Evolutionary conservation across 2,797 vertebrate genomes (phyloP).

Genomic region (Sylvilagus floridanus): DNA sequence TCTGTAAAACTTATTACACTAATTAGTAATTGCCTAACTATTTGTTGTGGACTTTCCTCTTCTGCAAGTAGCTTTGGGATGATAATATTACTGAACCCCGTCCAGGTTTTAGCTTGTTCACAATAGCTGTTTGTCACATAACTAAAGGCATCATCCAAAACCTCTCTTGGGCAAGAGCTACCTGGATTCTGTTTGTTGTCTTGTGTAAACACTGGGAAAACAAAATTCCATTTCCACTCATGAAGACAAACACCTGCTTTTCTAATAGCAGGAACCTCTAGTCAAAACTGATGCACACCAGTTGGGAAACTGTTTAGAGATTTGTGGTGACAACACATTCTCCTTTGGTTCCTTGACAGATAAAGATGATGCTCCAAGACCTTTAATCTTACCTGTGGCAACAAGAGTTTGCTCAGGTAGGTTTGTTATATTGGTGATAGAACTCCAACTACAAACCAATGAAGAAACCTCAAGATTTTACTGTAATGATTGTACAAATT

Average conservation of each 20-base stretch:
- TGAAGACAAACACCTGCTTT: constrained; percentile 69
- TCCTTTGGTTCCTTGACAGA: constrained; percentile 11
- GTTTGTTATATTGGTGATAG: constrained; percentile 57
- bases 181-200: constrained; percentile 63
- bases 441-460: constrained; percentile 53
- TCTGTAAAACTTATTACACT: not conserved
- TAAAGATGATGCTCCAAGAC: not conserved
- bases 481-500: not conserved
- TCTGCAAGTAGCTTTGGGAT: constrained; percentile 15
- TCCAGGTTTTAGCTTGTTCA: constrained; percentile 55
- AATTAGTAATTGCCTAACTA: constrained; percentile 37
- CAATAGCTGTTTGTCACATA: constrained; percentile 23
- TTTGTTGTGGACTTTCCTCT: constrained; percentile 6
- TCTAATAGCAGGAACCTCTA: constrained; percentile 35
- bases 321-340: not conserved
- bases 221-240: constrained; percentile 62
- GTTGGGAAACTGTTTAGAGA: constrained; percentile 68
- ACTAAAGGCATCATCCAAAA: constrained; percentile 40
- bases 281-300: not conserved
- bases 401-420: not conserved
- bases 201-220: constrained; percentile 37
- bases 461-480: constrained; percentile 3
- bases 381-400: constrained; percentile 48
- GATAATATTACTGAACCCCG: constrained; percentile 8
- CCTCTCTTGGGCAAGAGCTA: constrained; percentile 52